Evolutionary conservation across 2,113 vertebrate species (phyloP).

Genomic region (Apteryx mantelli): DNA sequence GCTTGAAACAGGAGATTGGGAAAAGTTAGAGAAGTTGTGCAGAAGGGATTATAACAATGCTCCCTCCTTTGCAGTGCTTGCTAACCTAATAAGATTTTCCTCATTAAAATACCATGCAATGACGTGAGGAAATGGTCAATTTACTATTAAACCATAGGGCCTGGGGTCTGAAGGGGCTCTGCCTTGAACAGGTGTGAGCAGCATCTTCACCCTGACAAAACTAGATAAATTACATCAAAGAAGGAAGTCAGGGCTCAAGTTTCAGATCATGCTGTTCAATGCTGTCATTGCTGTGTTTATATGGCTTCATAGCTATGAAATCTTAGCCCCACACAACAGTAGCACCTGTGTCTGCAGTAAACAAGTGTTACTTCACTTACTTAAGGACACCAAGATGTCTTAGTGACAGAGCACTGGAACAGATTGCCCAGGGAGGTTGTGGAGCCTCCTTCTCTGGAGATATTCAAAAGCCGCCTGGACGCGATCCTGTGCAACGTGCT

Average conservation of each 20-base stretch:
- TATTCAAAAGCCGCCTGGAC: no score
- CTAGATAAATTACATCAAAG: background rate
- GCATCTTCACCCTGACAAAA: background rate
- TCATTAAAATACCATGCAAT: background rate
- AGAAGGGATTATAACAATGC: background rate
- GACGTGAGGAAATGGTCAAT: background rate
- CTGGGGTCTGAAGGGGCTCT: background rate
- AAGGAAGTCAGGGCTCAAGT: background rate
- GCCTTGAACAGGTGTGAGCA: background rate
- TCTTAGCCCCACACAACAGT: background rate
- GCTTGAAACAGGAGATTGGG: background rate
- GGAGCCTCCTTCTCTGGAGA: no score
- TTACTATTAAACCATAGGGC: background rate
- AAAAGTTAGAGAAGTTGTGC: slow-evolving; percentile 16
- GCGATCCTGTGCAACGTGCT: no score
- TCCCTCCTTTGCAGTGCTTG: background rate
- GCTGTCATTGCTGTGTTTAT: background rate
- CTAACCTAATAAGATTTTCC: background rate
- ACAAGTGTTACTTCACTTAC: background rate
- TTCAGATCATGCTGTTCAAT: accelerated
- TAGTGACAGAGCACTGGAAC: no score
- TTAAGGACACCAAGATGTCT: background rate
- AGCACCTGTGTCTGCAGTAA: background rate
- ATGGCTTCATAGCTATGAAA: background rate
- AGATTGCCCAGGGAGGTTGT: no score